A percentile compares a stretch with the other conserved stretches of the same genome.
These are phyloP conservation scores for Meghimatium bilineatum DNA, from an alignment of 2,888 invertebrate species.

Conservation along the genomic window DNA sequence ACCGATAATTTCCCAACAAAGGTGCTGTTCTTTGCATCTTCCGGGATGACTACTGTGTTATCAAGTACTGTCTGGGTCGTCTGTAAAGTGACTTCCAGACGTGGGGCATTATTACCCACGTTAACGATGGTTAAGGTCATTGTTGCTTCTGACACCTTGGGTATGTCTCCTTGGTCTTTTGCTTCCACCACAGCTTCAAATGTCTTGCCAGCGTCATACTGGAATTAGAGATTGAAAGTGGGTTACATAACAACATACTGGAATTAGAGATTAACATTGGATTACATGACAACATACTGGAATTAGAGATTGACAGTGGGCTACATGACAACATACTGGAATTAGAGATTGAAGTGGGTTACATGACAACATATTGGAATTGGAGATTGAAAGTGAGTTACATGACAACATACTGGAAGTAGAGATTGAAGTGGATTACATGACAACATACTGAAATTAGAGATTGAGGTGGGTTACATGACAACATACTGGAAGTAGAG, in stretches of 20 bases:
- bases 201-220: constrained; percentile 84
- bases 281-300: too few species aligned
- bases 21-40: constrained; percentile 89
- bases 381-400: constrained; percentile 73
- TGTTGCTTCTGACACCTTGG: constrained; percentile 78
- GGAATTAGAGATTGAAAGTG: constrained; percentile 81
- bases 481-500: too few species aligned
- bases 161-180: constrained; percentile 62
- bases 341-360: too few species aligned
- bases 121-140: constrained; percentile 80
- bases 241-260: neutral
- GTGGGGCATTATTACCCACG: constrained; percentile 91
- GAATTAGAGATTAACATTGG: too few species aligned
- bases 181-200: constrained; percentile 84
- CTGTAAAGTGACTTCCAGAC: constrained; percentile 88
- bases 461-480: too few species aligned
- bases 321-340: too few species aligned
- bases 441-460: too few species aligned
- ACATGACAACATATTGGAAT: constrained; percentile 92
- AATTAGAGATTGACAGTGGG: too few species aligned
- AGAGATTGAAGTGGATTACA: too few species aligned
- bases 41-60: constrained; percentile 78
- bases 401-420: too few species aligned
- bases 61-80: constrained; percentile 82
- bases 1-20: constrained; percentile 93